phyloP scores from a whole-genome alignment of 2,797 vertebrate species.

The Carcharodon carcharias region DNA sequence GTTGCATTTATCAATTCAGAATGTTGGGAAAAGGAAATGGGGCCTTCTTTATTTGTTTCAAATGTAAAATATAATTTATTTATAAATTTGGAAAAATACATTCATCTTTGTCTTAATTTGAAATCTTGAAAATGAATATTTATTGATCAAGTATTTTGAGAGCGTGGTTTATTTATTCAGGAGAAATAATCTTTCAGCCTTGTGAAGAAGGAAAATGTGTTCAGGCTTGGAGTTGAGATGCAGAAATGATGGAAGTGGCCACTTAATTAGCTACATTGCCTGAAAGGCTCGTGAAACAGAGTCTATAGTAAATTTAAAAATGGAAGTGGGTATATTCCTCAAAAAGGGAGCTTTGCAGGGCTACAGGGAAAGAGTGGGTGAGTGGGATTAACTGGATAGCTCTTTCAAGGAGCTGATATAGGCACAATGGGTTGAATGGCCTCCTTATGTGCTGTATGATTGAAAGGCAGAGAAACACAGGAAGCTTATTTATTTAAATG shows the following conservation, averaged over 20 bases:
- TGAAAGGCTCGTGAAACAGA: background rate
- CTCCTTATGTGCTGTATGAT: no score
- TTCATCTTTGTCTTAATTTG: background rate
- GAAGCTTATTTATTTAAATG: background rate
- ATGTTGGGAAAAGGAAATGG: background rate
- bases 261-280: background rate
- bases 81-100: background rate
- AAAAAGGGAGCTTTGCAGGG: background rate
- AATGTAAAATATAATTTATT: background rate
- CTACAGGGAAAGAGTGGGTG: background rate
- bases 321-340: background rate
- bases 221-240: background rate
- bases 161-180: background rate
- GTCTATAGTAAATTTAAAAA: background rate
- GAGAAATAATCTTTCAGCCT: background rate
- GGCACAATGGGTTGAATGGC: background rate
- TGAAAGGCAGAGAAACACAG: background rate
- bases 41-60: background rate
- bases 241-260: background rate
- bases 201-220: background rate
- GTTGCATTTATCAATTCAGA: background rate
- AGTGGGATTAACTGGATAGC: background rate
- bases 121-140: background rate
- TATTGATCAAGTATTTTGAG: background rate
- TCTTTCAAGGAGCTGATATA: background rate